These are phyloP conservation scores for Campoplex capitator DNA, from an alignment of 2,888 invertebrate species.

Conservation along the genomic window DNA sequence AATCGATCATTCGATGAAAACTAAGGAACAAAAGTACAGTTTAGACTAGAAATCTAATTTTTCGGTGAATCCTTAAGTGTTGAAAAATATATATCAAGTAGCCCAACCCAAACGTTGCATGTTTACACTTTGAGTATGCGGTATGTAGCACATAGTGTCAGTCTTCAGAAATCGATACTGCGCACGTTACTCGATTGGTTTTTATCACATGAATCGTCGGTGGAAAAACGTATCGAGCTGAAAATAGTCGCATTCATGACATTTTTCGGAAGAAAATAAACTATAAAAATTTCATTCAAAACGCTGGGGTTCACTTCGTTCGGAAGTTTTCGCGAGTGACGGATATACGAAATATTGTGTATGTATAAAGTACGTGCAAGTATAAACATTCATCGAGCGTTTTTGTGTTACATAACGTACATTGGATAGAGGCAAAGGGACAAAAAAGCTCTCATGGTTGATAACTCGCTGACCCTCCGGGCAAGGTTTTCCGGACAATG, in stretches of 20 bases:
- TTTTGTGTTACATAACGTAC: slow-evolving; percentile 7
- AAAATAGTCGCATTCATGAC: too few relatives aligned
- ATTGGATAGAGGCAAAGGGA: not conserved
- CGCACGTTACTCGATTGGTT: too few relatives aligned
- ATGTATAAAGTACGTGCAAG: not conserved
- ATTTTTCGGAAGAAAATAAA: not conserved
- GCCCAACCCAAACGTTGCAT: too few relatives aligned
- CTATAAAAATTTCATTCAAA: not conserved
- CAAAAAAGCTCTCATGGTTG: slow-evolving; percentile 40
- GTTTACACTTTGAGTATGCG: too few relatives aligned
- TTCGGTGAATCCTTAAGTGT: too few relatives aligned
- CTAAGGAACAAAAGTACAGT: not conserved
- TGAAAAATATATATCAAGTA: too few relatives aligned
- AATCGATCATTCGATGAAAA: too few relatives aligned
- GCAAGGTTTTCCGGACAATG: slow-evolving; percentile 16
- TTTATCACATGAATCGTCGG: too few relatives aligned
- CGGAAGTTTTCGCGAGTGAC: not conserved
- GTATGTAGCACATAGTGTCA: too few relatives aligned
- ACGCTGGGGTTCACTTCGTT: not conserved
- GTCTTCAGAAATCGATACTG: too few relatives aligned
- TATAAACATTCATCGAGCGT: not conserved
- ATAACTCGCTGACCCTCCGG: slow-evolving; percentile 14
- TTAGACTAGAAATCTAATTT: too few relatives aligned
- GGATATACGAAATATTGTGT: not conserved
- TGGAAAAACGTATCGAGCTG: too few relatives aligned